Evolutionary conservation across 2,113 vertebrate species (phyloP).

Genomic region (Aegithalos caudatus): DNA sequence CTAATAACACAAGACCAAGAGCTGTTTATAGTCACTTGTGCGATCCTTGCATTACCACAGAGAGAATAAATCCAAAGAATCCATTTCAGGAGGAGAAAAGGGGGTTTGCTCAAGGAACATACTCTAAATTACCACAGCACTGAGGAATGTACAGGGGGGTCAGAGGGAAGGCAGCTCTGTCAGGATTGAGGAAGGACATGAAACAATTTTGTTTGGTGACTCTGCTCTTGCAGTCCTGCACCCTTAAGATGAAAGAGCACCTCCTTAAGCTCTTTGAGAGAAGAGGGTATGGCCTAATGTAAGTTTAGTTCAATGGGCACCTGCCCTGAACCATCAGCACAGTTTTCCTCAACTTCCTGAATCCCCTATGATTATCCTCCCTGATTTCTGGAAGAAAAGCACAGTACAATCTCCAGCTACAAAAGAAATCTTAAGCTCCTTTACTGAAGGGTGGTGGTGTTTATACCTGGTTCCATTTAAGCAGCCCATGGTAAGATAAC

Average conservation of each 20-base stretch:
- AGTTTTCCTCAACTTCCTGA: background rate
- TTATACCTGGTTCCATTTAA: background rate
- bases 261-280: background rate
- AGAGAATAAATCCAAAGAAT: background rate
- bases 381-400: background rate
- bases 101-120: background rate
- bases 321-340: background rate
- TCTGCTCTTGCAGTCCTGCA: background rate
- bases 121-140: background rate
- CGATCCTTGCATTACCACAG: background rate
- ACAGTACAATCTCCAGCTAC: background rate
- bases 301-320: background rate
- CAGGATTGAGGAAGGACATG: background rate
- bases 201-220: background rate
- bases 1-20: background rate
- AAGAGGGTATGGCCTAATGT: background rate
- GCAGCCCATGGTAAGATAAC: background rate
- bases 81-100: background rate
- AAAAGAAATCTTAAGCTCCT: background rate
- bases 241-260: background rate
- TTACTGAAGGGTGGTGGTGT: background rate
- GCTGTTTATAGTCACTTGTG: background rate
- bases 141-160: background rate
- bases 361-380: background rate
- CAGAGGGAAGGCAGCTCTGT: background rate